These are phyloP conservation scores for Drosophila sordidula DNA, from an alignment of 2,888 invertebrate species.

Conservation along the genomic window DNA sequence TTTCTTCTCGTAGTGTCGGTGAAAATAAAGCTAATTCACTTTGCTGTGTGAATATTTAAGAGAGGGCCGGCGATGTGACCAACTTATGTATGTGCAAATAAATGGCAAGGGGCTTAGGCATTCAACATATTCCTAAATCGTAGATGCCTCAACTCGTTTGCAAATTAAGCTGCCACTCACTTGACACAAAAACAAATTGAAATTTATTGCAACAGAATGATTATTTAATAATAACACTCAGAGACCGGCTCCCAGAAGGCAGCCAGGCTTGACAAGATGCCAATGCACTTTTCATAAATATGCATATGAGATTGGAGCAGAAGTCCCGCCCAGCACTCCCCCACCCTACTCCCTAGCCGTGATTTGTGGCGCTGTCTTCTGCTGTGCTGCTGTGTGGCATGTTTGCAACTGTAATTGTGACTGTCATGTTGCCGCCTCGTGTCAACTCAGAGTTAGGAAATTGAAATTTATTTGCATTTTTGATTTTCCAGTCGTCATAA, in stretches of 20 bases:
- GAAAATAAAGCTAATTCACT: slow-evolving; percentile 57
- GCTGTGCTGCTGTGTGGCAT: slow-evolving; percentile 21
- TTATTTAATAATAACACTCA: slow-evolving; percentile 72
- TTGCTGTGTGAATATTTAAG: slow-evolving; percentile 59
- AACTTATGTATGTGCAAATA: background rate
- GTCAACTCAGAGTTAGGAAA: slow-evolving; percentile 67
- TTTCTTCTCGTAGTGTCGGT: slow-evolving; percentile 24
- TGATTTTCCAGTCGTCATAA: slow-evolving; percentile 75
- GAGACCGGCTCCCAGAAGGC: slow-evolving; percentile 15
- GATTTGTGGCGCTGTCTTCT: slow-evolving; percentile 65
- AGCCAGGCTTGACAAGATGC: slow-evolving; percentile 62
- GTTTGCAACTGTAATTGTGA: slow-evolving; percentile 74
- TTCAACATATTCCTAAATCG: background rate
- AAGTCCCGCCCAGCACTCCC: background rate
- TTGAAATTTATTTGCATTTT: slow-evolving; percentile 82
- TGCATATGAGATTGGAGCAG: slow-evolving; percentile 57
- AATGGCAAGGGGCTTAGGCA: slow-evolving; percentile 8
- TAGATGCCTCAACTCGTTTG: slow-evolving; percentile 18
- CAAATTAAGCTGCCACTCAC: slow-evolving; percentile 73
- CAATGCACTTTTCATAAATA: slow-evolving; percentile 79
- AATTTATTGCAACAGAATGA: slow-evolving; percentile 77
- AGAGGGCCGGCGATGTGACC: slow-evolving; percentile 7
- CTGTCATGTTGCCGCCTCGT: slow-evolving; percentile 76
- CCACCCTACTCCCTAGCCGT: slow-evolving; percentile 13
- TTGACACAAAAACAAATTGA: slow-evolving; percentile 66